These are phyloP conservation scores for Xyrauchen texanus DNA, from an alignment of 2,113 vertebrate species.

Conservation along the genomic window DNA sequence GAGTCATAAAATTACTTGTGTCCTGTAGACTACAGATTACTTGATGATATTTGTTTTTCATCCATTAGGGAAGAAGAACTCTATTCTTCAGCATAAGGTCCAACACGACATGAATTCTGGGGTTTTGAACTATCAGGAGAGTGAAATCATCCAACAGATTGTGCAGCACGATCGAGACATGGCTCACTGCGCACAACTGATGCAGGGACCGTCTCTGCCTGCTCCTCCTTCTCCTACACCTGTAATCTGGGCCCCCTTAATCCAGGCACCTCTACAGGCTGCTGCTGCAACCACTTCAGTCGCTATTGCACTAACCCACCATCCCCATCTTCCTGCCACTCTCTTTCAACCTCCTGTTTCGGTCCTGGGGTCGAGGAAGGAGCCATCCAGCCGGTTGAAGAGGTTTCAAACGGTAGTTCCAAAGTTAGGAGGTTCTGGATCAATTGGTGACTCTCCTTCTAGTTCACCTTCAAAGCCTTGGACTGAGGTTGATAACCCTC, in stretches of 20 bases:
- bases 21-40: too few species aligned
- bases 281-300: constrained; percentile 93
- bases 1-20: too few species aligned
- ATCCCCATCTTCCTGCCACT: constrained; percentile 85
- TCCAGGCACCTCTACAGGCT: constrained; percentile 92
- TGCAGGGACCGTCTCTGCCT: constrained; percentile 76
- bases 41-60: constrained; percentile 25
- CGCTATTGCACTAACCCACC: constrained; percentile 93
- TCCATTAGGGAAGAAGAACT: constrained; percentile 93
- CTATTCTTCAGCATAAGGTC: constrained; percentile 95
- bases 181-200: constrained; percentile 88
- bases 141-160: constrained; percentile 98
- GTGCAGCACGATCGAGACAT: constrained; percentile 97
- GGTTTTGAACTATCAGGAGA: constrained; percentile 96
- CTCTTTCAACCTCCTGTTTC: constrained; percentile 84
- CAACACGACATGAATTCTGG: constrained; percentile 96
- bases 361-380: constrained; percentile 78
- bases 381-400: constrained; percentile 73
- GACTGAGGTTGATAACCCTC: constrained; percentile 67
- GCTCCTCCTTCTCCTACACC: constrained; percentile 85
- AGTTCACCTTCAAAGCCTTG: constrained; percentile 81
- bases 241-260: constrained; percentile 94
- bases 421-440: constrained; percentile 62
- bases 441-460: constrained; percentile 72
- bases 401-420: constrained; percentile 80